Evolutionary conservation across 2,797 vertebrate species (phyloP), one percentile per base, ranked within the genome.

Genomic region (Denticeps clupeoides): DNA sequence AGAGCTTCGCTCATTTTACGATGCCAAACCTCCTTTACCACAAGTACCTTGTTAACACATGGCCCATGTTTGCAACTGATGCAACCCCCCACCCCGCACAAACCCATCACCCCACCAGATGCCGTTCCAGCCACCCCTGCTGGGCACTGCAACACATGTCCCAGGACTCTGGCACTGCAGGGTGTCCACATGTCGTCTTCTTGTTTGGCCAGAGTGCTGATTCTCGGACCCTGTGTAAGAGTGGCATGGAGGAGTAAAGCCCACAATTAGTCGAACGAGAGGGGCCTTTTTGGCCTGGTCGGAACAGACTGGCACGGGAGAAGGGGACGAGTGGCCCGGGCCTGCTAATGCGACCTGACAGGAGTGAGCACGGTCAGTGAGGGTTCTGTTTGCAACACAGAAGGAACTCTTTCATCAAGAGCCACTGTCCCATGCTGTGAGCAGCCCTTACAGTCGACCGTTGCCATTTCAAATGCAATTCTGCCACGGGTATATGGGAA

Each of bases 331-430:
- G 32, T 16, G 50, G 32, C 29, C 25, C 4, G 31, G 46, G 40
- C 46, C 41, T 43, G 53, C 64, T 83, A 73, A 80, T 76, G 62
- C 56, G 67, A 71, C 25, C 60, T 81, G 74, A 80, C 79, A 80
- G 71, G 63, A 79, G 62, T 77, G 75, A 81, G 67, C 75, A 72
- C 65, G 65, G 67, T 80, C 68, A 74, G 71, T 68, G 71, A 69
- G 70, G 59, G 51, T 74, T 65, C 68, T 82, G 76, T 81, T 78
- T 77, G 51, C 59, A 55, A 58, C 56, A 70, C 67, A 71, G 64
- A 78, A 63, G 64, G 47, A 59, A 62, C 58, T 63, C 62, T 70
- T 79, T 80, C 58, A 47, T 24, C 54, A 26, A 31, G 32, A 62
- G 56, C 60, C 59, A 43, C 54, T 13, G 28, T 60, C 60, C 54